These are phyloP conservation scores for Dendropsophus ebraccatus DNA, from an alignment of 2,113 vertebrate species.

Conservation along the genomic window DNA sequence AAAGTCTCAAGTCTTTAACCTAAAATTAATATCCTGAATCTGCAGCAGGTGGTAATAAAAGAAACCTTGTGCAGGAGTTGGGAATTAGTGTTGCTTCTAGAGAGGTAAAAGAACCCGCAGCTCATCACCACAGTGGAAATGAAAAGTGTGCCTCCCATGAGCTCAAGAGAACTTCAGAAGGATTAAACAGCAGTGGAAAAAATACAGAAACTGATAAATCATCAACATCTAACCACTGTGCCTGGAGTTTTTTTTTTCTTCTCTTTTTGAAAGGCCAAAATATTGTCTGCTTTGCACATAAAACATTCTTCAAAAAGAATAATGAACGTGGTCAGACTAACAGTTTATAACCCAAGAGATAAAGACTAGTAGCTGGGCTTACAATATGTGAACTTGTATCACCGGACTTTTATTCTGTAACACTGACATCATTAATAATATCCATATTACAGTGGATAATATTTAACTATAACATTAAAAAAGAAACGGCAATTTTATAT, in stretches of 20 bases:
- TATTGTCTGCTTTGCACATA: slow-evolving; percentile 36
- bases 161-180: slow-evolving; percentile 27
- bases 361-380: neutral
- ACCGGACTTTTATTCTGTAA: neutral
- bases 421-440: neutral
- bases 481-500: neutral
- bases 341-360: slow-evolving; percentile 7
- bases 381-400: neutral
- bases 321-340: slow-evolving; percentile 15
- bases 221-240: slow-evolving; percentile 29
- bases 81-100: slow-evolving; percentile 1
- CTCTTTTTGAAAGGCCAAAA: slow-evolving; percentile 22
- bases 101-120: neutral
- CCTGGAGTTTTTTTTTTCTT: neutral
- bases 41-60: slow-evolving; percentile 2
- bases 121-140: slow-evolving; percentile 13
- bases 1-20: neutral
- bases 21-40: neutral
- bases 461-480: neutral
- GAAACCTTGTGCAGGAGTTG: neutral
- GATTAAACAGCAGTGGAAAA: slow-evolving; percentile 29
- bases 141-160: slow-evolving; percentile 31
- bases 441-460: neutral
- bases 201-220: slow-evolving; percentile 11
- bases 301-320: slow-evolving; percentile 33